Conservation (phyloP, 2,888 invertebrate genomes). For the Elmis aenea region DNA sequence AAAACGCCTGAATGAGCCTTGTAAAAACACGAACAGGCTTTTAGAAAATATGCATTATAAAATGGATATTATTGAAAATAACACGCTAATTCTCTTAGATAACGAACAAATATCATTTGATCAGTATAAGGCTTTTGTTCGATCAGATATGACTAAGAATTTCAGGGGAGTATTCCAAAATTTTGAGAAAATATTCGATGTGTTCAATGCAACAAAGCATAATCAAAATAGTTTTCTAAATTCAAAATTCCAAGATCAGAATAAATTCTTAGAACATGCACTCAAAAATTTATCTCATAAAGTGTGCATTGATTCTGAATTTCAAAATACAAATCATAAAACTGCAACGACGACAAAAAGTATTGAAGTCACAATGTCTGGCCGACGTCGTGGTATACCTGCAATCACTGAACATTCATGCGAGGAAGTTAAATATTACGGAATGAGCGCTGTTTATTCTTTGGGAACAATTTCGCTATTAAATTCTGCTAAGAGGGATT, state of each 20-base stretch:
- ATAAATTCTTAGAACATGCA: too few species aligned
- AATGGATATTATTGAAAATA: slow-evolving; percentile 35
- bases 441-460: slow-evolving; percentile 45
- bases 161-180: not conserved
- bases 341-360: not conserved
- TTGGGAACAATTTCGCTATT: slow-evolving; percentile 26
- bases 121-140: not conserved
- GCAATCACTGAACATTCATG: slow-evolving; percentile 28
- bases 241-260: not conserved
- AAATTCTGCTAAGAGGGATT: slow-evolving; percentile 38
- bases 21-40: slow-evolving; percentile 32
- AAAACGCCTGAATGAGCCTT: slow-evolving; percentile 31
- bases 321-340: not conserved
- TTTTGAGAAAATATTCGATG: not conserved
- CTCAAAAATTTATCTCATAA: too few species aligned
- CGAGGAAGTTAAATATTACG: slow-evolving; percentile 41
- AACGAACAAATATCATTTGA: slow-evolving; percentile 9
- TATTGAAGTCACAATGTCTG: not conserved
- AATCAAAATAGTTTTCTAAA: not conserved
- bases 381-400: not conserved
- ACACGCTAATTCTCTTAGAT: slow-evolving; percentile 25
- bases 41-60: slow-evolving; percentile 38
- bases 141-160: slow-evolving; percentile 1
- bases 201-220: not conserved
- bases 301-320: not conserved